Percentiles rank a stretch among this genome's conserved stretches.
Evolutionary conservation across 2,113 vertebrate genomes (phyloP).

Genomic region (Periophthalmodon schlosseri): DNA sequence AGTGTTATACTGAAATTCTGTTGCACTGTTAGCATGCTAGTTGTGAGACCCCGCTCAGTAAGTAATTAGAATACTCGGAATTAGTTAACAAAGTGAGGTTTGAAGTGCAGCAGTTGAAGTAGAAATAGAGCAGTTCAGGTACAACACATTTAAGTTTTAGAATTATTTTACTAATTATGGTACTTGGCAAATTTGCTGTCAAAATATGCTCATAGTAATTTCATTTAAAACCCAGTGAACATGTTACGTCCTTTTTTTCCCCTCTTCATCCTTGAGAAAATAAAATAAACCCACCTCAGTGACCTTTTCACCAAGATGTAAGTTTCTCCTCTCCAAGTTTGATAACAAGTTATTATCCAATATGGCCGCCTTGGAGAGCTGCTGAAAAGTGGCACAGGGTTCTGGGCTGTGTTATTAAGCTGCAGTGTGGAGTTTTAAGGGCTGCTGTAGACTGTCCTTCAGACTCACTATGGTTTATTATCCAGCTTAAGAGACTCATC

Average conservation of each 20-base stretch:
- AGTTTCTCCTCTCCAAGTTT: slow-evolving; percentile 63
- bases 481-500: slow-evolving; percentile 33
- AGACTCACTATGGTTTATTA: slow-evolving; percentile 50
- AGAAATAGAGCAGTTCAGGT: too few species aligned
- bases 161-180: neutral
- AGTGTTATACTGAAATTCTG: too few species aligned
- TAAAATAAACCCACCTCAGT: slow-evolving; percentile 52
- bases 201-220: neutral
- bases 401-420: slow-evolving; percentile 57
- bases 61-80: too few species aligned
- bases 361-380: slow-evolving; percentile 54
- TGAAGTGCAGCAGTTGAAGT: too few species aligned
- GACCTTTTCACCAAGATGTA: slow-evolving; percentile 55
- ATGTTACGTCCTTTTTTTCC: slow-evolving; percentile 45
- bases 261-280: slow-evolving; percentile 58
- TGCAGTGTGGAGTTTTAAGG: slow-evolving; percentile 50
- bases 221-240: slow-evolving; percentile 41
- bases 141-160: neutral
- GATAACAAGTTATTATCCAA: slow-evolving; percentile 77
- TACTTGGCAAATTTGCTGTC: neutral
- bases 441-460: slow-evolving; percentile 41
- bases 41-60: too few species aligned
- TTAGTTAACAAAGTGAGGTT: too few species aligned
- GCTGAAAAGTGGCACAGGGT: slow-evolving; percentile 46
- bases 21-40: too few species aligned